Percentiles rank a stretch among this genome's conserved stretches.
These are phyloP conservation scores for Microctonus hyperodae DNA, from an alignment of 2,888 invertebrate species.

Conservation along the genomic window DNA sequence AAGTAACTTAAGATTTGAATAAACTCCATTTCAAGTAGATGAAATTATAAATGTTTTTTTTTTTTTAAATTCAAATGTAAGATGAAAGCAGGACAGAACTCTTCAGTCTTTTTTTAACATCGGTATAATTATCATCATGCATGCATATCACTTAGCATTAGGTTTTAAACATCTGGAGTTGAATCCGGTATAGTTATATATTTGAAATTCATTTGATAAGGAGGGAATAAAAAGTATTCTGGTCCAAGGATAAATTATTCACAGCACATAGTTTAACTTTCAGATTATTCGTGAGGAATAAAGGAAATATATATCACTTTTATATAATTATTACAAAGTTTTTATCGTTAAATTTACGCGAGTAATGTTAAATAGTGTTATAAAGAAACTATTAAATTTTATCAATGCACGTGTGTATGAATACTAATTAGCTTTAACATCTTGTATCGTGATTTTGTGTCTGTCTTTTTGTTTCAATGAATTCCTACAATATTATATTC, in stretches of 20 bases:
- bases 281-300: not conserved
- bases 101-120: slow-evolving; percentile 4
- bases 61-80: not conserved
- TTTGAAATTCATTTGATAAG: slow-evolving; percentile 10
- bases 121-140: not conserved
- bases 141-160: not conserved
- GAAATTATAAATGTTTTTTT: not conserved
- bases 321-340: not conserved
- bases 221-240: slow-evolving; percentile 8
- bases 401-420: not conserved
- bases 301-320: not conserved
- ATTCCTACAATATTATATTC: not conserved
- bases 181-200: not conserved
- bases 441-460: not conserved
- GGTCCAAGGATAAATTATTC: not conserved
- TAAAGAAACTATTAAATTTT: not conserved
- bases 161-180: not conserved
- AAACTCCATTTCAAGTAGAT: not conserved
- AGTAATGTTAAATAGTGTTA: not conserved
- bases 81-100: not conserved
- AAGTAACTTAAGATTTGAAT: not conserved
- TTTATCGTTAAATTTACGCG: not conserved
- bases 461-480: not conserved
- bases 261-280: not conserved
- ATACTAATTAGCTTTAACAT: not conserved